Percentiles rank a stretch among this genome's conserved stretches.
phyloP scores from a whole-genome alignment of 2,797 vertebrate genomes.

The Molothrus aeneus region DNA sequence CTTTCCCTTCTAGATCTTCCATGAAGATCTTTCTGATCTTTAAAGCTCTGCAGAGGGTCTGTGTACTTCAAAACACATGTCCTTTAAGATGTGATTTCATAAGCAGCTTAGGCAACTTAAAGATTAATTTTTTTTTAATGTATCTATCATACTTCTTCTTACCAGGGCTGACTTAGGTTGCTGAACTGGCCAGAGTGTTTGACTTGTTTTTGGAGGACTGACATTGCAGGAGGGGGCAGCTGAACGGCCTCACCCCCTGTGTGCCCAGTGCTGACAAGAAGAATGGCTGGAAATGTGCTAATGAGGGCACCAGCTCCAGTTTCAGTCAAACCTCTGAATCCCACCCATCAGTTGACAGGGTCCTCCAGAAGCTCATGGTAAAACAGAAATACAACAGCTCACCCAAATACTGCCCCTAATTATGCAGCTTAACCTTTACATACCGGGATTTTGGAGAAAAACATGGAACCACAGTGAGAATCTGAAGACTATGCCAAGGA shows the following conservation, averaged over 20 bases:
- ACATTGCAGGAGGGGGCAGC: not conserved
- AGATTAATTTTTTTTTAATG: not conserved
- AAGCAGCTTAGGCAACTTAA: not conserved
- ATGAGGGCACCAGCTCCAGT: not conserved
- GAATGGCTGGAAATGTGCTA: not conserved
- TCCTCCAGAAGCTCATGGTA: not conserved
- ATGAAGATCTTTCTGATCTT: not conserved
- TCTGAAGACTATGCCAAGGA: not conserved
- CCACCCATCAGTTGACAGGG: not conserved
- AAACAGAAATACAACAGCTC: not conserved
- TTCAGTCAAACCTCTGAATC: not conserved
- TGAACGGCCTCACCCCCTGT: not conserved
- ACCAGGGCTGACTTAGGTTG: not conserved
- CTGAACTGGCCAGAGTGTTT: not conserved
- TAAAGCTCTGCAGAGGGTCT: not conserved
- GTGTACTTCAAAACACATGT: not conserved
- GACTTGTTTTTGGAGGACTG: not conserved
- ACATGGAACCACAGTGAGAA: fast-evolving
- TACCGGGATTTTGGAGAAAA: not conserved
- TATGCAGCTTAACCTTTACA: not conserved
- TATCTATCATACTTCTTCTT: not conserved
- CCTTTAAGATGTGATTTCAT: not conserved
- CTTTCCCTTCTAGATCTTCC: not conserved
- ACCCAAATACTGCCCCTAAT: not conserved
- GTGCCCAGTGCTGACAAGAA: not conserved